Percentiles rank a stretch among this genome's conserved stretches.
Evolutionary conservation across 2,797 vertebrate genomes (phyloP).

Genomic region (Tadarida brasiliensis): DNA sequence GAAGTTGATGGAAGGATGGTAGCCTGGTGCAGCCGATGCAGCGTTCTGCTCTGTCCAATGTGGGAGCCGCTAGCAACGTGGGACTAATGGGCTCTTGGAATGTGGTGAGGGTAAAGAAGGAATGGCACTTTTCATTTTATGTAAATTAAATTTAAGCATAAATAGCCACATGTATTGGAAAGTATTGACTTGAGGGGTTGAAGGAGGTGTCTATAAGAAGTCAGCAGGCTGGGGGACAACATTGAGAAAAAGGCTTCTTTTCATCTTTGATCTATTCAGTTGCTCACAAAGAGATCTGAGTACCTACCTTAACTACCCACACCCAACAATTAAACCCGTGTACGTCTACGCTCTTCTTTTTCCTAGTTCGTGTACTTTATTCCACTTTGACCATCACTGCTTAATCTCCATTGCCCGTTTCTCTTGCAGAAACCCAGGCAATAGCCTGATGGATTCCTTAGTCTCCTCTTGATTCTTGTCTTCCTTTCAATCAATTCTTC

Average conservation of each 20-base stretch:
- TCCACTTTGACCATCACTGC: neutral
- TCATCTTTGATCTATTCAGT: neutral
- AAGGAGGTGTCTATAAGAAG: neutral
- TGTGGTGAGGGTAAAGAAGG: neutral
- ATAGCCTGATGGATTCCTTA: neutral
- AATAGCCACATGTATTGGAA: neutral
- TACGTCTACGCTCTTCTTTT: neutral
- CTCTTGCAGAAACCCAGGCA: neutral
- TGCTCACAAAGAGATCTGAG: neutral
- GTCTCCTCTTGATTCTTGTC: neutral
- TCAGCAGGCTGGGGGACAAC: neutral
- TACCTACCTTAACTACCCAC: neutral
- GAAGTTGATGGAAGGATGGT: neutral
- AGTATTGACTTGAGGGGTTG: neutral
- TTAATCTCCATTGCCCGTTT: neutral
- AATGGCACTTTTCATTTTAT: neutral
- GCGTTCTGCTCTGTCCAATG: accelerated
- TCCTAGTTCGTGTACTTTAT: neutral
- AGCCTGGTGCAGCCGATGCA: accelerated
- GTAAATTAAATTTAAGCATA: neutral
- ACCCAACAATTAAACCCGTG: neutral
- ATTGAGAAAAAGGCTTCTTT: neutral
- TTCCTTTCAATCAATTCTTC: neutral
- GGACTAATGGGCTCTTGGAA: neutral
- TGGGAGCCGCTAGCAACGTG: accelerated